A percentile compares a stretch with the other conserved stretches of the same genome.
Conservation (phyloP, 2,888 invertebrate species). For the Agapetus fuscipes region DNA sequence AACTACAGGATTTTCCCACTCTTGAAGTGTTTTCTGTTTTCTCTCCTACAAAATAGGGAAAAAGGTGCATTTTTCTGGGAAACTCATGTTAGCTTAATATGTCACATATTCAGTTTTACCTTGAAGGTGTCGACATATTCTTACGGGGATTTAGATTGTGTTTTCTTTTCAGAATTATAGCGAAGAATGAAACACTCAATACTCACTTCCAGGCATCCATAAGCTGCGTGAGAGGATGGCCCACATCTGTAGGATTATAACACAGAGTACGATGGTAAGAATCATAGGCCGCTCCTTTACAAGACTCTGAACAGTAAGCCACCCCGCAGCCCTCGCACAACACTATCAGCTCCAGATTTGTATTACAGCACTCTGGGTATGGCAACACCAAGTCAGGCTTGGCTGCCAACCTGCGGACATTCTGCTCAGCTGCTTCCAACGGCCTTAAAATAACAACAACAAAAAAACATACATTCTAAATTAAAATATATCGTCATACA, state of each 20-base stretch:
- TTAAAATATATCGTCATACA: background rate
- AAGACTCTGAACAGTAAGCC: conserved; percentile 66
- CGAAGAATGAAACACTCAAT: no score
- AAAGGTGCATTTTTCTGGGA: no score
- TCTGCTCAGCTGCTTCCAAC: conserved; percentile 81
- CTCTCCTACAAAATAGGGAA: no score
- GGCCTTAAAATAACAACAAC: conserved; percentile 49
- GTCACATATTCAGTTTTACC: no score
- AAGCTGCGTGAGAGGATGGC: conserved; percentile 68
- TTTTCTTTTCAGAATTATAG: no score
- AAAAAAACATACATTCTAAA: background rate
- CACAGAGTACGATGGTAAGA: conserved; percentile 73
- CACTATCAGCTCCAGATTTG: conserved; percentile 37
- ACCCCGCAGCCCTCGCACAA: conserved; percentile 67
- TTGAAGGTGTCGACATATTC: no score
- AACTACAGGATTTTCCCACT: no score
- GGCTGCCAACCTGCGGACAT: conserved; percentile 66
- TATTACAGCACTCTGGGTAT: conserved; percentile 63
- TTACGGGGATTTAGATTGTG: no score
- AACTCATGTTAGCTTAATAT: no score
- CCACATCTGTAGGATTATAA: conserved; percentile 50
- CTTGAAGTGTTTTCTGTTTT: no score
- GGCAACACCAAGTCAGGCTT: conserved; percentile 63
- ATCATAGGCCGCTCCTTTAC: conserved; percentile 49
- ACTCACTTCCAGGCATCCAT: conserved; percentile 83